Evolutionary conservation across 2,113 vertebrate genomes (phyloP), one percentile per base, ranked within the genome.

Genomic region (Stegostoma tigrinum): DNA sequence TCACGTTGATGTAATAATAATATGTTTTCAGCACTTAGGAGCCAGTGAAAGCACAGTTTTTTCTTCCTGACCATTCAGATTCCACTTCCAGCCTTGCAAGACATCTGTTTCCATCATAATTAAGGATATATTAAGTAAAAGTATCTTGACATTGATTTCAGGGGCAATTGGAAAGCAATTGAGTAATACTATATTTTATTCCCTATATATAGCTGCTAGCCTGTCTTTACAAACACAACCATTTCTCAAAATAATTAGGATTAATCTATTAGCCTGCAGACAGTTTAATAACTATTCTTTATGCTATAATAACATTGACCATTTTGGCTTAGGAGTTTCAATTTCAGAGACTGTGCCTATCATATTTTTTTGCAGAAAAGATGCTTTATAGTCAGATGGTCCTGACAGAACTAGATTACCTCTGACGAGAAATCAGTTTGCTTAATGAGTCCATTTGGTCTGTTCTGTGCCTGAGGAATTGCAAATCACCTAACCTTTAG

Each of bases 241-340:
- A 97, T 97, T 97, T 97, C 97, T 97, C 97, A 98, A 97, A 97
- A 97, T 98, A 98, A 98, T 98, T 98, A 98, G 98, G 97, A 98
- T 98, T 96, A 98, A 98, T 97, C 97, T 97, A 97, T 97, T 97
- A 97, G 97, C 97, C 96, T 97, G 96, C 96, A 97, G 97, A 98
- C 97, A 98, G 97, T 98, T 98, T 98, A 98, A 97, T 97, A 98
- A 98, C 96, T 97, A 96, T 98, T 98, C 97, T 98, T 98, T 98
- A 98, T 98, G 97, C 97, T 98, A 97, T 98, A 98, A 98, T 98
- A 98, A 98, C 97, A 98, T 96, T 97, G 96, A 94, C 96, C 96
- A 96, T 97, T 97, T 97, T 97, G 97, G 96, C 97, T 97, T 97
- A 97, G 96, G 95, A 97, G 97, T 97, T 98, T 98, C 97, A 97